A percentile compares a stretch with the other conserved stretches of the same genome.
Conservation (phyloP, 1,140 invertebrate species). For the Cotesia chilonis region DNA sequence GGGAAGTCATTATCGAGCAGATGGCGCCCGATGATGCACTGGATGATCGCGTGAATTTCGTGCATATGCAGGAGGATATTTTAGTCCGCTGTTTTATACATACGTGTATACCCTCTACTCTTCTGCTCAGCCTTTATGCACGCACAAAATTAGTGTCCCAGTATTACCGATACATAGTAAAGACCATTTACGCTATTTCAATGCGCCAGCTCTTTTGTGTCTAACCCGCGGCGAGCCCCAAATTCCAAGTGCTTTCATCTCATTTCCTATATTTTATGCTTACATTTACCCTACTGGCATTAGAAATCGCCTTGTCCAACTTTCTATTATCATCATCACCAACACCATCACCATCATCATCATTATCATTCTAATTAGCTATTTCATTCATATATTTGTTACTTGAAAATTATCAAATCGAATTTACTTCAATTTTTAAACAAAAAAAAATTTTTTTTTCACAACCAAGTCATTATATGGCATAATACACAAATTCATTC, state of each 20-base stretch:
- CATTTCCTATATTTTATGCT: neutral
- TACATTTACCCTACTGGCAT: slow-evolving; percentile 7
- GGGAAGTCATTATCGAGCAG: slow-evolving; percentile 63
- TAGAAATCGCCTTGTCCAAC: neutral
- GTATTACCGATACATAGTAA: slow-evolving; percentile 27
- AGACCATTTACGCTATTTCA: slow-evolving; percentile 33
- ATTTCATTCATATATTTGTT: too few relatives aligned
- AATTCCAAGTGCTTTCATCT: slow-evolving; percentile 13
- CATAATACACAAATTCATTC: too few relatives aligned
- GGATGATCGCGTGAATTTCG: slow-evolving; percentile 55
- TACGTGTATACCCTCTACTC: slow-evolving; percentile 44
- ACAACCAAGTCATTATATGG: too few relatives aligned
- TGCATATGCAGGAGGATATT: slow-evolving; percentile 52
- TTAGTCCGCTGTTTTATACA: slow-evolving; percentile 49
- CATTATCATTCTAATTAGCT: too few relatives aligned
- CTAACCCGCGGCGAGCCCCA: slow-evolving; percentile 13
- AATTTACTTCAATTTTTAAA: too few relatives aligned
- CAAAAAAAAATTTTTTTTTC: too few relatives aligned
- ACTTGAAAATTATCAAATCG: too few relatives aligned
- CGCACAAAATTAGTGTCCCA: slow-evolving; percentile 39
- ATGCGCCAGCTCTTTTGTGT: slow-evolving; percentile 29
- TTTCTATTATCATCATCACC: neutral
- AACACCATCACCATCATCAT: too few relatives aligned
- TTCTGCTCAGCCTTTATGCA: slow-evolving; percentile 39
- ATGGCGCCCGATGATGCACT: slow-evolving; percentile 65